Evolutionary conservation across 2,888 invertebrate genomes (phyloP), one percentile per base, ranked within the genome.

Genomic region (Muschampia plurimacula): DNA sequence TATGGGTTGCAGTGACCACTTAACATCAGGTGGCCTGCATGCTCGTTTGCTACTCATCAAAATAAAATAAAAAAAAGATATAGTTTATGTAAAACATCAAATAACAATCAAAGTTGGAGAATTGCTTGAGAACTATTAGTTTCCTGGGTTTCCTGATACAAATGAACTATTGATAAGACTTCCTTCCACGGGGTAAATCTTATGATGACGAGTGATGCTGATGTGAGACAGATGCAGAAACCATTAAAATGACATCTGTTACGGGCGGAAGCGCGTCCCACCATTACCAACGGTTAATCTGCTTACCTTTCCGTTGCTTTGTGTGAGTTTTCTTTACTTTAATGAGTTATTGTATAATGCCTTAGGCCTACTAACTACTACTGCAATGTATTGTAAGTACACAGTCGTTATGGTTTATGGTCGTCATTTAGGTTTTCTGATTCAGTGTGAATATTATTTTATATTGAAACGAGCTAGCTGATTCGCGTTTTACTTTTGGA

Each of bases 181-280:
- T 7, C 59, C 32, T 28, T 32, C 59, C 59, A 9, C 32, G 13
- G 36, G 32, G 10, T 36, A 64, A 2, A 41, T 32, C 64, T 63
- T 44, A 15, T 39, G 49, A 49, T n/a, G n/a, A 7, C 66, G 60
- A 22, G 52, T 55, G 22, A 55, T 55, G 55, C 7, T 59, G 59
- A 59, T 52, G 8, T 28, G 41, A 39, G 55, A 15, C 41, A 63
- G 69, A 41, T 15, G 69, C 55, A 70, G 32, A 64, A 44, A 57
- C 64, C 64, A 70, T 70, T 64, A 69, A 55, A 69, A 64, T 46
- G 57, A 69, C 69, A 69, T 69, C 55, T 69, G 69, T 70, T 32
- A 41, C 2, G n/a, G 69, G 22, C 64, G 70, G 70, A 70, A 64
- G 70, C 55, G 55, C 69, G 22, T 62, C 52, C 67, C 69, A 39